Conservation (phyloP, 1,140 invertebrate genomes). For the Monomorium pharaonis region DNA sequence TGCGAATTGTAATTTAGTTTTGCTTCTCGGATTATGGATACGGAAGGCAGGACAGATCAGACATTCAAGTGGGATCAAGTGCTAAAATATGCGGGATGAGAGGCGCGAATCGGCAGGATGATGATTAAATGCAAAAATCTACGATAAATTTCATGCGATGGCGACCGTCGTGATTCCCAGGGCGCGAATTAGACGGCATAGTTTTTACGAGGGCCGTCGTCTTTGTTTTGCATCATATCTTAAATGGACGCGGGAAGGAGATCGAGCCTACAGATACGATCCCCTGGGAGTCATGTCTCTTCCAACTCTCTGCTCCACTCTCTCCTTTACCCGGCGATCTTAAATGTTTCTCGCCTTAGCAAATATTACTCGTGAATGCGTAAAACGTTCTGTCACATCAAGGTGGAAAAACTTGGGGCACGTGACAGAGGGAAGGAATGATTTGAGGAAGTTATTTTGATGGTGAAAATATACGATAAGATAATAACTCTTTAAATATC, state of each 20-base stretch:
- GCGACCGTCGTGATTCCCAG: neutral
- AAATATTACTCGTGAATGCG: slow-evolving; percentile 19
- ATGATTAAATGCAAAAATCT: neutral
- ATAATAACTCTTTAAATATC: neutral
- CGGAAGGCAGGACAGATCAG: neutral
- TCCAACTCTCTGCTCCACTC: slow-evolving; percentile 1
- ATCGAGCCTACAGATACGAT: neutral
- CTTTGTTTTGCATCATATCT: neutral
- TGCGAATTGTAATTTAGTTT: slow-evolving; percentile 11
- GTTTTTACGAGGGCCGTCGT: neutral
- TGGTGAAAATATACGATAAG: neutral
- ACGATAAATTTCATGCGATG: neutral
- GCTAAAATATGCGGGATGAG: neutral
- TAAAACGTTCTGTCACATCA: neutral
- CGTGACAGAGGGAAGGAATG: neutral
- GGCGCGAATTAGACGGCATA: neutral
- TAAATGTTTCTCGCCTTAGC: neutral
- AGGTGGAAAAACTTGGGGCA: neutral
- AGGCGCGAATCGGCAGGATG: neutral
- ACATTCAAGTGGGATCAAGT: neutral
- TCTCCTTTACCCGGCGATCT: neutral
- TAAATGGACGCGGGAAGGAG: neutral
- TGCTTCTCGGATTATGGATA: neutral
- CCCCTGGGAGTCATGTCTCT: neutral
- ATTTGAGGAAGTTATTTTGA: neutral